Evolutionary conservation across 2,113 vertebrate species (phyloP).

Genomic region (Urocynchramus pylzowi): DNA sequence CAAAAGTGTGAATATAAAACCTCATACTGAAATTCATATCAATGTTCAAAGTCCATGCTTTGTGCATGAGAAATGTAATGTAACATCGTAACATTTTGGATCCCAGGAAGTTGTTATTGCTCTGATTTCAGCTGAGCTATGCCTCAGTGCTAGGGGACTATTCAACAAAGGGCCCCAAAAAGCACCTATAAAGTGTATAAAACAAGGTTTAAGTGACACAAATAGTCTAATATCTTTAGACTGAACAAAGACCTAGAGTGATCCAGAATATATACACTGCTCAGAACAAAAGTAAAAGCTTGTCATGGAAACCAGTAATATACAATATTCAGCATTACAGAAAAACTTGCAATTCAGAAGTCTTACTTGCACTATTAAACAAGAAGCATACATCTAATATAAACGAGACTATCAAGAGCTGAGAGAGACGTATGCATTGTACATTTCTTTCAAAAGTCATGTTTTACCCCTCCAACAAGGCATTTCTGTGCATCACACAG

Average conservation of each 20-base stretch:
- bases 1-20: constrained; percentile 58
- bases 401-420: background rate
- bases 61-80: constrained; percentile 11
- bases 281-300: constrained; percentile 27
- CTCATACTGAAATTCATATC: constrained; percentile 49
- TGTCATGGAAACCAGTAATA: background rate
- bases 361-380: constrained; percentile 23
- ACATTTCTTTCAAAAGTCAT: background rate
- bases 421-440: constrained; percentile 2
- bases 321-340: constrained; percentile 38
- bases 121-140: constrained; percentile 31
- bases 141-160: constrained; percentile 13
- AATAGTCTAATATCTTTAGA: background rate
- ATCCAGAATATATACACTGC: background rate
- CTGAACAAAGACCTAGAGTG: background rate
- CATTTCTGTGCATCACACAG: constrained; percentile 16
- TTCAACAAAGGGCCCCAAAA: background rate
- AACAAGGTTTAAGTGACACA: constrained; percentile 25
- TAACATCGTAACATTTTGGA: background rate
- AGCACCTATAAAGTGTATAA: constrained; percentile 33
- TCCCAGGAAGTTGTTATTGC: constrained; percentile 29
- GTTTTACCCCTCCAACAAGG: constrained; percentile 3
- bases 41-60: constrained; percentile 32
- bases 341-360: constrained; percentile 26
- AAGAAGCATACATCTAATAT: constrained; percentile 37